phyloP scores from a whole-genome alignment of 2,888 invertebrate species.

The Melieria crassipennis region DNA sequence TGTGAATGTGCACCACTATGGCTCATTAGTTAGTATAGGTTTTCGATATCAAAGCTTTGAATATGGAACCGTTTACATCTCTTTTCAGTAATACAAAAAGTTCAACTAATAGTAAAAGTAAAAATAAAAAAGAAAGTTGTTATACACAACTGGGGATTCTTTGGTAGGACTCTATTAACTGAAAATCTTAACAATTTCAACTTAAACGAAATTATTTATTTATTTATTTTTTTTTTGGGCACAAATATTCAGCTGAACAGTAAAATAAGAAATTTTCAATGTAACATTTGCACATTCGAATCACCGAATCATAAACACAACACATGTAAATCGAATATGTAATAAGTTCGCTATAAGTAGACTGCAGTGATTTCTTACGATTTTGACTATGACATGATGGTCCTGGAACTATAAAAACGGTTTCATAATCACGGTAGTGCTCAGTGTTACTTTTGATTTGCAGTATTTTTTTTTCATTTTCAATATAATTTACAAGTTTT shows the following conservation, averaged over 20 bases:
- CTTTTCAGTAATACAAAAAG: too few relatives aligned
- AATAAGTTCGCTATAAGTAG: conserved; percentile 9
- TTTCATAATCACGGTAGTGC: conserved; percentile 78
- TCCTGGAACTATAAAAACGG: conserved; percentile 78
- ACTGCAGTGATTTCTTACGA: conserved; percentile 66
- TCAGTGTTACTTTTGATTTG: conserved; percentile 67
- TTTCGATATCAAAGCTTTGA: too few relatives aligned
- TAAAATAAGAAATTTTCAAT: too few relatives aligned
- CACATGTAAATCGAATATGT: conserved; percentile 2
- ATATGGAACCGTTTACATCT: too few relatives aligned
- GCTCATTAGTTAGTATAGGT: too few relatives aligned
- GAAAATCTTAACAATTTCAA: too few relatives aligned
- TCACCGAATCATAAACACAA: conserved; percentile 25
- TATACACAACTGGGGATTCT: too few relatives aligned
- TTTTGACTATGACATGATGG: conserved; percentile 72
- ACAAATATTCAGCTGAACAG: conserved; percentile 17
- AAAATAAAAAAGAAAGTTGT: too few relatives aligned
- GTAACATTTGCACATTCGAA: conserved; percentile 18
- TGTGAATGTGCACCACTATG: too few relatives aligned
- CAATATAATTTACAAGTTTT: neutral
- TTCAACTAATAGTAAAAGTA: too few relatives aligned
- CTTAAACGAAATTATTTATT: too few relatives aligned
- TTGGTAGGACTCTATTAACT: too few relatives aligned
- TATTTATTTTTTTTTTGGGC: neutral
- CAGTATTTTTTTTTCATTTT: conserved; percentile 5